Evolutionary conservation across 2,797 vertebrate genomes (phyloP), one percentile per base, ranked within the genome.

Genomic region (Sebastes minor): DNA sequence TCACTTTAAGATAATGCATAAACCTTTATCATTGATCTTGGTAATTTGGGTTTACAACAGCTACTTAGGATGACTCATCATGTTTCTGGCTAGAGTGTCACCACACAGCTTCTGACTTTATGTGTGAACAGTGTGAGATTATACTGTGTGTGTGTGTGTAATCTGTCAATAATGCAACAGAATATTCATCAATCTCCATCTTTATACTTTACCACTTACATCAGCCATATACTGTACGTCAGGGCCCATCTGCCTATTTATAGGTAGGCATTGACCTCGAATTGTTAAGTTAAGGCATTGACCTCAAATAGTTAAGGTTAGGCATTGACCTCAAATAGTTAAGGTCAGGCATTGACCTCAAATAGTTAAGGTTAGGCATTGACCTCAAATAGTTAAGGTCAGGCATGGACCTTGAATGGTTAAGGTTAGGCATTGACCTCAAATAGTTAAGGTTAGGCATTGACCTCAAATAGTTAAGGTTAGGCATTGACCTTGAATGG

Each of bases 31-130:
- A 33, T 2, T 62, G 53, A 73, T 66, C 20, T 32, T 46, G 2
- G 70, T 77, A 1, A 65, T 69, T 63, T 56, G 4, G 22, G 20
- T 74, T 62, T 70, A 42, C 18, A 69, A 4, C 14, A 53, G 16
- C 60, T 57, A 30, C 18, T 76, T n/a, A 5, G 0, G 2, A 30
- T 79, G 49, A 79, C 53, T 88, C 46, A 79, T 77, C n/a, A 2
- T 72, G 49, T 82, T 57, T 66, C 27, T 59, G 30, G 8, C 77
- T 11, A 10, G 28, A 64, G 38, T 27, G 53, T 57, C 61, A 46
- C 14, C 23, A 64, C 28, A 53, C 33, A 65, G 38, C 62, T 57
- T 20, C 16, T 23, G 23, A 4, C 55, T 62, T 30, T 38, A 2
- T 71, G 55, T 63, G 20, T 35, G 25, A 78, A n/a, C 10, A 55